Base-by-base conservation (phyloP, 2,113 vertebrate genomes). In the Xiphophorus maculatus region DNA sequence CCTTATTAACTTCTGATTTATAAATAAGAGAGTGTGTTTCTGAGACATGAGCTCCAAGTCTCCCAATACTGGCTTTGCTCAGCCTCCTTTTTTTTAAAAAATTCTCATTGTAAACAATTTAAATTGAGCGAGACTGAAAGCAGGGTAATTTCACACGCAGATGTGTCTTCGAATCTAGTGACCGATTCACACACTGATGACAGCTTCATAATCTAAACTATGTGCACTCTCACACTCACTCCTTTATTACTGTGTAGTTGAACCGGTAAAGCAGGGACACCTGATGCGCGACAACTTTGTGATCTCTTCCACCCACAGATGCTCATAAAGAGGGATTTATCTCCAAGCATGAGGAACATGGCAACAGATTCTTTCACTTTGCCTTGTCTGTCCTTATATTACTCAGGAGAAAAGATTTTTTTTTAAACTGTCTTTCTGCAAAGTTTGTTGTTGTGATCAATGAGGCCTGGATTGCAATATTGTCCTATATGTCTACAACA, bases 101-200 rank as follows among this genome's bases (percentile, higher is more conserved):
- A 81, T 84, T 91, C 76, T 74, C 69, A 62, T 76, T 74, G 83
- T 81, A 91, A 91, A 91, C 87, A 83, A 83, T 81, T 63, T 15
- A 30, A 64, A 72, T 40, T 25, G 62, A 32, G 62, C 33, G n/a
- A 77, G 80, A 88, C 84, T 79, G 84, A 84, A 89, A 90, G 80
- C 84, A 84, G 76, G 74, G 33, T 73, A 69, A 51, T 77, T 74
- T 73, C 33, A 10, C 66, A 71, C 44, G 63, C 25, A 15, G 81
- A 88, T 89, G 86, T 88, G 84, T 86, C 90, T 92, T 92, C 81
- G 76, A 93, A 84, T 91, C 86, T 81, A 76, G 76, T 82, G 76
- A 90, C 78, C 85, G 37, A 37, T 73, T 62, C 70, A 71, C 76
- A 85, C 73, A 84, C 51, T 10, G 84, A 87, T 81, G 87, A 85